Evolutionary conservation across 2,888 invertebrate genomes (phyloP), one percentile per base, ranked within the genome.

Genomic region (Seira sanloemensis): DNA sequence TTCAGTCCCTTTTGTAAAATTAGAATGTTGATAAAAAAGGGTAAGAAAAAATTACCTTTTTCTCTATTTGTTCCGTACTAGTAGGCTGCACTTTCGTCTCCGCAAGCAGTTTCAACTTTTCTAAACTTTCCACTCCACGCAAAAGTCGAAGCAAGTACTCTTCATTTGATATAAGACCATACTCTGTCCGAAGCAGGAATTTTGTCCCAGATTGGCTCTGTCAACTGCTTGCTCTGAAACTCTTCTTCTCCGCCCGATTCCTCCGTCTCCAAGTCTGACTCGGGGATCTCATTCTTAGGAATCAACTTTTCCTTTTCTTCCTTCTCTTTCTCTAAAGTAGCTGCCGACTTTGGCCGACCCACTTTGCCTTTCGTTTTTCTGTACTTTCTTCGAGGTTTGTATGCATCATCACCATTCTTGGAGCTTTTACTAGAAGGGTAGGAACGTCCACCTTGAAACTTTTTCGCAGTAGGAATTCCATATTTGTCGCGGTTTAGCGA

Each of bases 251-350:
- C 86, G 0, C 86, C 88, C 19, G 89, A 89, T 18, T 89, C 89
- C 5, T 95, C 94, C 0, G 97, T 97, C 89, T 96, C 96, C 73
- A 97, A 92, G 91, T 97, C 97, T 0, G 96, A 95, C 91, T 97
- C 97, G 46, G 94, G 93, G 85, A 96, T 94, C 0, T 74, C 37
- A 24, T 81, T 82, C 2, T 18, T 16, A n/a, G 23, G 58, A 1
- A 94, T 92, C 5, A 50, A n/a, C 12, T 58, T 68, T 5, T 9
- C 21, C 2, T 54, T 62, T 21, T 24, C 26, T 12, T 68, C 46
- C 1, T 19, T 71, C 26, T 78, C 78, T 21, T 74, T 80, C 25
- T 85, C 86, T 1, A 71, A 5, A 4, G 62, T 23, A 9, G 50
- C 21, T n/a, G 66, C 7, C 4, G 71, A 62, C 67, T 85, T 83